These are phyloP conservation scores for Phocoena sinus DNA, from an alignment of 2,113 vertebrate genomes.

Conservation along the genomic window DNA sequence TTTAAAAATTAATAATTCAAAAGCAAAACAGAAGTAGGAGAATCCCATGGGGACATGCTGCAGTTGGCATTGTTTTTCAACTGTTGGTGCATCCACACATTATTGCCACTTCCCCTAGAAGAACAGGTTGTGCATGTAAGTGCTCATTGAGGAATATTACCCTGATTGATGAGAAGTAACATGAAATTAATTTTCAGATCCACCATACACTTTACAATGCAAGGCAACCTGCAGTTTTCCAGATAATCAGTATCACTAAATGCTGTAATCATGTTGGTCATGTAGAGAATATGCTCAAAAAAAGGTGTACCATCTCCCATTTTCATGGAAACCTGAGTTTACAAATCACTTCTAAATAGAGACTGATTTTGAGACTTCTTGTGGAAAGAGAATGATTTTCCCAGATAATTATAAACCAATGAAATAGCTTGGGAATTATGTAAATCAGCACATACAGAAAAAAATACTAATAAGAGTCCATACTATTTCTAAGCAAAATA, in stretches of 20 bases:
- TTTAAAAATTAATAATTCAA: background rate
- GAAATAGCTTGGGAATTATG: background rate
- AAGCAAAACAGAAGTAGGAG: background rate
- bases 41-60: background rate
- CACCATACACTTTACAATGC: background rate
- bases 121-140: background rate
- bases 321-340: background rate
- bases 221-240: background rate
- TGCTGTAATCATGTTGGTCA: background rate
- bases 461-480: background rate
- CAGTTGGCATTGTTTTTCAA: slow-evolving; percentile 29
- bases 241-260: slow-evolving; percentile 9
- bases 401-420: background rate
- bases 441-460: background rate
- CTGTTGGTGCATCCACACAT: background rate
- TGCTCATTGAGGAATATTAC: background rate
- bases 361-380: background rate
- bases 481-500: slow-evolving; percentile 11
- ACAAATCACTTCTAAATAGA: background rate
- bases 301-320: background rate
- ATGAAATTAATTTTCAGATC: slow-evolving; percentile 50
- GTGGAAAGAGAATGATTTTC: background rate
- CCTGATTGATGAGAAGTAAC: background rate
- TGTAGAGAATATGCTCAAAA: background rate
- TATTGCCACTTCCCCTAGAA: background rate